phyloP scores from a whole-genome alignment of 2,888 invertebrate species.

The Strigamia crassipes region DNA sequence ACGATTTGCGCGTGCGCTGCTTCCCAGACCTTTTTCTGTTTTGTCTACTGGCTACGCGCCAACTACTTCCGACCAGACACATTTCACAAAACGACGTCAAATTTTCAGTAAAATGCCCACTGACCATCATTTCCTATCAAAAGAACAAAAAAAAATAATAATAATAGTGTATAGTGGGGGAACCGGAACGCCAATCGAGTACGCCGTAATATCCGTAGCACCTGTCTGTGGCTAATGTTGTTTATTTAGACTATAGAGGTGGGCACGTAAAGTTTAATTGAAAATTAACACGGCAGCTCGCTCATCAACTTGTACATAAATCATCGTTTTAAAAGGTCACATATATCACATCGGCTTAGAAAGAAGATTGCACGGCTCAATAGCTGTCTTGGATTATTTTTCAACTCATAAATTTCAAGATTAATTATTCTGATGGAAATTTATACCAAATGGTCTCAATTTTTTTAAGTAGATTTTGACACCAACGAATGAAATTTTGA shows the following conservation, averaged over 20 bases:
- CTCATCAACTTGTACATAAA: slow-evolving; percentile 16
- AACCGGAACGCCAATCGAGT: neutral
- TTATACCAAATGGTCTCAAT: too few species aligned
- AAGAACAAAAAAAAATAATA: neutral
- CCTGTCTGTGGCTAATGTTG: neutral
- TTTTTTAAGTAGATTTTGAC: too few species aligned
- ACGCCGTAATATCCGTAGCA: neutral
- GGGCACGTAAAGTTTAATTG: neutral
- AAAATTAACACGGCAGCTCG: slow-evolving; percentile 9
- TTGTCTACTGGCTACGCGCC: slow-evolving; percentile 37
- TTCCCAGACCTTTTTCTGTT: neutral
- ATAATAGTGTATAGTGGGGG: too few species aligned
- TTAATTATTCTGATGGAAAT: too few species aligned
- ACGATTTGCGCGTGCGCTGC: slow-evolving; percentile 9
- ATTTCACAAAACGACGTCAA: slow-evolving; percentile 6
- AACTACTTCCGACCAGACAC: slow-evolving; percentile 34
- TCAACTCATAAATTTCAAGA: neutral
- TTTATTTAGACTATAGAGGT: neutral
- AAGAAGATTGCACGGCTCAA: neutral
- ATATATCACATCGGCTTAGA: neutral
- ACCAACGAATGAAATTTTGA: too few species aligned
- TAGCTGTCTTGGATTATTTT: neutral
- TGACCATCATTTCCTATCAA: neutral
- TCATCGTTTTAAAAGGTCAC: neutral
- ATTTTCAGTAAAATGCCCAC: slow-evolving; percentile 5